These are phyloP conservation scores for Diabrotica balteata DNA, from an alignment of 2,888 invertebrate genomes.

Conservation along the genomic window DNA sequence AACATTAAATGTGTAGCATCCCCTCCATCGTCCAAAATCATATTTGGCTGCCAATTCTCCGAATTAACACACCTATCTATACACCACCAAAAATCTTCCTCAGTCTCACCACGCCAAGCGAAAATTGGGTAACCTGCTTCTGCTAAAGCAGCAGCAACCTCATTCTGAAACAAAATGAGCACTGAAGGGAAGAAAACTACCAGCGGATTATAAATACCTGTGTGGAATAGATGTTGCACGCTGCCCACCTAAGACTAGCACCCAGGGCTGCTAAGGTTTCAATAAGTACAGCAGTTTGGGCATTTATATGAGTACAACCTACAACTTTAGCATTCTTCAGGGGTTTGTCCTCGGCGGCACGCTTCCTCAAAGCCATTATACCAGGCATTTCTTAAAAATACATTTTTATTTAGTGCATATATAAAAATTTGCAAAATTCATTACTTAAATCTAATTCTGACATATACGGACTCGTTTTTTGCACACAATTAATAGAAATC, in stretches of 20 bases:
- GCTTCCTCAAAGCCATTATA: conserved; percentile 90
- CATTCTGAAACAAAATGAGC: conserved; percentile 71
- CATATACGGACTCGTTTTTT: too few species aligned
- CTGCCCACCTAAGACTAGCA: conserved; percentile 94
- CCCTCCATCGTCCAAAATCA: conserved; percentile 97
- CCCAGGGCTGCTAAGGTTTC: conserved; percentile 89
- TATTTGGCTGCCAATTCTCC: conserved; percentile 95
- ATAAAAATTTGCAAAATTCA: too few species aligned
- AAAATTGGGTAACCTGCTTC: conserved; percentile 90
- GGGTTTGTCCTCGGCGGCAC: conserved; percentile 93
- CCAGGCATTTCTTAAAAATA: conserved; percentile 89
- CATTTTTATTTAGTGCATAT: too few species aligned
- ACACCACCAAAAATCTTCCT: conserved; percentile 99
- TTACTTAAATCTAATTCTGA: too few species aligned
- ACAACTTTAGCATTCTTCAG: conserved; percentile 92
- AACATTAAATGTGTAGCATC: conserved; percentile 96
- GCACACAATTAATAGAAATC: too few species aligned
- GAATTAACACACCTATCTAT: conserved; percentile 94
- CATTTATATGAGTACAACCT: conserved; percentile 98
- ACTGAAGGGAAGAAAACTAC: not conserved
- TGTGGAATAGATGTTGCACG: conserved; percentile 97
- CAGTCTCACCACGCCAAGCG: conserved; percentile 97
- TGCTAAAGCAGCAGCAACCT: conserved; percentile 94
- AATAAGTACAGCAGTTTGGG: conserved; percentile 95
- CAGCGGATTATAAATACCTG: conserved; percentile 64